Base-by-base conservation (phyloP, 2,797 vertebrate species). In the Anomalospiza imberbis region DNA sequence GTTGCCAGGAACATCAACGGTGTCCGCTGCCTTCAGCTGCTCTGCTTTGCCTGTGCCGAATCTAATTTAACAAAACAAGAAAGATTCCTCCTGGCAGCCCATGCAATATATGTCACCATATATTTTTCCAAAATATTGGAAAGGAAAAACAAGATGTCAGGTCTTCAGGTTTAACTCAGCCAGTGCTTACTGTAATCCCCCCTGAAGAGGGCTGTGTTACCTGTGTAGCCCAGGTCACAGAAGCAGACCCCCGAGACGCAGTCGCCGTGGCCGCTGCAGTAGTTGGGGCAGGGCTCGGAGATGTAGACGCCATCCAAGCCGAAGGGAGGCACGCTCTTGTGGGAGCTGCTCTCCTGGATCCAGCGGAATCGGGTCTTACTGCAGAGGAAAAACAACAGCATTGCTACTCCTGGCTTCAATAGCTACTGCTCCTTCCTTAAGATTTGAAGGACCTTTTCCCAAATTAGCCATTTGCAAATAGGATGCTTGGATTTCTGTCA, bases 321-420 rank as follows among this genome's bases (percentile, higher is more conserved):
- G 13, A 99, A 99, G 7, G 99, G 93, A 57, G 99, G 98, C 6
- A 99, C 98, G 0, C 98, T 99, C 88, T 98, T 98, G 93, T 99
- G 98, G 61, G 98, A 92, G 73, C 98, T 99, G 98, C 99, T 99
- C 96, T 99, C 99, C 97, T 99, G 99, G 97, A 99, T 99, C 99
- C 99, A 99, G 36, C 99, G 99, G 97, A 99, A 99, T 78, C 99
- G 98, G 16, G 99, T 99, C 97, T 99, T 99, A 96, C 99, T 99
- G 97, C 72, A 97, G 86, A 70, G 53, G 47, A 73, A 95, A 17
- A 84, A 79, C 0, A n/a, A 20, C 0, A 0, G 10, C 3, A 4
- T 45, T 65, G 22, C 34, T 53, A 21, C 28, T 70, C 19, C 50
- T 10, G 54, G 9, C 40, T 76, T 65, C 63, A 17, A 2, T 3